These are phyloP conservation scores for Lingula anatina DNA, from an alignment of 2,888 invertebrate genomes.

Conservation along the genomic window DNA sequence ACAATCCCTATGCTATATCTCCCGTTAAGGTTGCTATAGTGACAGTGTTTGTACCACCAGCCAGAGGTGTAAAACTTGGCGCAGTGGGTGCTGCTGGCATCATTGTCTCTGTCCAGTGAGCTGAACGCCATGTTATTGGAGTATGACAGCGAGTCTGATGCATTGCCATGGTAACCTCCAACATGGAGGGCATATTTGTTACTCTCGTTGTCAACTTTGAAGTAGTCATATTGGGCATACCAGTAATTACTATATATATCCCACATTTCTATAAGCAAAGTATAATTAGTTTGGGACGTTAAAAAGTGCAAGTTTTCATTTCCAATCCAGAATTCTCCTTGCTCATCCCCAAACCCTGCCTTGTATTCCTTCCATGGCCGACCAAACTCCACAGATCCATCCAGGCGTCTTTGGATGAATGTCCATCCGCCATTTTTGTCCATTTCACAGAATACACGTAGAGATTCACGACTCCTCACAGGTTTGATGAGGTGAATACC, in stretches of 20 bases:
- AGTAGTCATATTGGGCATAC: constrained; percentile 34
- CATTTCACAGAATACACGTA: constrained; percentile 68
- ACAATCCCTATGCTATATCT: constrained; percentile 82
- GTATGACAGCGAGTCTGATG: constrained; percentile 37
- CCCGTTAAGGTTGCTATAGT: constrained; percentile 89
- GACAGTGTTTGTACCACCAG: constrained; percentile 96
- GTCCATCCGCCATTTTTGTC: constrained; percentile 62
- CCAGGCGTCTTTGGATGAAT: constrained; percentile 72
- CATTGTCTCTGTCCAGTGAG: constrained; percentile 53
- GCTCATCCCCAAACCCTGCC: constrained; percentile 68
- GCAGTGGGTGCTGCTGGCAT: constrained; percentile 80
- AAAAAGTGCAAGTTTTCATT: constrained; percentile 76
- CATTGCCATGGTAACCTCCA: constrained; percentile 38
- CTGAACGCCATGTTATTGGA: constrained; percentile 41
- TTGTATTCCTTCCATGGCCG: constrained; percentile 78
- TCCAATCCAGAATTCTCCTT: constrained; percentile 82
- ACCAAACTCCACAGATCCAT: constrained; percentile 77
- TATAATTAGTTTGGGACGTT: constrained; percentile 68
- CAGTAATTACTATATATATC: constrained; percentile 25
- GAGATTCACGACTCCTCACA: constrained; percentile 61
- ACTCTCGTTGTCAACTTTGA: constrained; percentile 23
- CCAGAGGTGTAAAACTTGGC: constrained; percentile 89
- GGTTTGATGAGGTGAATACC: constrained; percentile 71
- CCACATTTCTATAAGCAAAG: constrained; percentile 55
- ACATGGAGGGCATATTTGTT: constrained; percentile 30